Percentiles rank a stretch among this genome's conserved stretches.
These are phyloP conservation scores for Porphyrio hochstetteri DNA, from an alignment of 2,113 vertebrate genomes.

Conservation along the genomic window DNA sequence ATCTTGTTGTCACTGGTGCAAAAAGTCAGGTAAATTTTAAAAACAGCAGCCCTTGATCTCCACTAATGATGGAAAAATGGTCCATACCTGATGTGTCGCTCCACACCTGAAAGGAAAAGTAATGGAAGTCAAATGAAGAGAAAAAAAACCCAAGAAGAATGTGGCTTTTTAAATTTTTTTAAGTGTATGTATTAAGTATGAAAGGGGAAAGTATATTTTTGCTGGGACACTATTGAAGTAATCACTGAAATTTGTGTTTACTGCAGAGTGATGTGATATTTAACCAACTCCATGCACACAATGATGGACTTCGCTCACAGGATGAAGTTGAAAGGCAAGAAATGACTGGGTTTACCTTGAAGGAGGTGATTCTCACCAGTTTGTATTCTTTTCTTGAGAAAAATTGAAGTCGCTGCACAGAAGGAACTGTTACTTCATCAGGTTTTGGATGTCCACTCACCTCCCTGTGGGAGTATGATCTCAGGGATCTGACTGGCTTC, in stretches of 20 bases:
- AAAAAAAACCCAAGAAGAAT: neutral
- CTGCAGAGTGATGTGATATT: neutral
- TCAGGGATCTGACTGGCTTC: neutral
- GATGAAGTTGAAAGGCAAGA: neutral
- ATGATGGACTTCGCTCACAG: neutral
- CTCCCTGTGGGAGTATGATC: neutral
- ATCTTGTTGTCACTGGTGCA: neutral
- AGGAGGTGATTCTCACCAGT: neutral
- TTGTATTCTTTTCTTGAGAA: neutral
- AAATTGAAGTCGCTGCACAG: neutral
- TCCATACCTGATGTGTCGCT: neutral
- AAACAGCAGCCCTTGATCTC: neutral
- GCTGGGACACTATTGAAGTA: neutral
- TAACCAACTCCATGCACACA: neutral
- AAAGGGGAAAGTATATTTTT: neutral
- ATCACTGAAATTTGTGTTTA: neutral
- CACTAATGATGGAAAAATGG: neutral
- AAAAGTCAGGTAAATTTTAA: neutral
- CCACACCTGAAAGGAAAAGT: neutral
- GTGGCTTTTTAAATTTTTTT: neutral
- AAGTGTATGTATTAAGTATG: neutral
- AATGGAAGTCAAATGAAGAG: neutral
- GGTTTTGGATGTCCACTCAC: neutral
- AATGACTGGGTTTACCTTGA: neutral
- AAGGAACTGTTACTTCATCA: neutral